Evolutionary conservation across 2,113 vertebrate genomes (phyloP).

Genomic region (Solea solea): DNA sequence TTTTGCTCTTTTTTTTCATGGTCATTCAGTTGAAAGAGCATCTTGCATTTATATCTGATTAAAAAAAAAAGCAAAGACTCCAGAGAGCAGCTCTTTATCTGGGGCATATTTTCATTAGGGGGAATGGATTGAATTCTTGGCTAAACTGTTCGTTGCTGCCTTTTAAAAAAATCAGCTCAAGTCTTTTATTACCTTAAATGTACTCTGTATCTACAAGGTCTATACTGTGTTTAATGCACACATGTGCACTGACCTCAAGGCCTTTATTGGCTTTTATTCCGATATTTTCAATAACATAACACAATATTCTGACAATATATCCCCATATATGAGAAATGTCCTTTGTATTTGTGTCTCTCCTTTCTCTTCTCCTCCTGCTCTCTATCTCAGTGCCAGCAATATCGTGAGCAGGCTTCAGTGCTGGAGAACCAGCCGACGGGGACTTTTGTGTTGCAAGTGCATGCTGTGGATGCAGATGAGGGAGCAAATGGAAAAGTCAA

Average conservation of each 20-base stretch:
- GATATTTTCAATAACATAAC: conserved; percentile 42
- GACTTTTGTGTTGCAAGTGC: conserved; percentile 88
- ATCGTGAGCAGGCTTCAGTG: conserved; percentile 87
- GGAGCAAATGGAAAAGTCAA: conserved; percentile 90
- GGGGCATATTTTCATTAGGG: conserved; percentile 59
- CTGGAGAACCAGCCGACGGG: conserved; percentile 90
- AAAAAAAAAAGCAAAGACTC: conserved; percentile 42
- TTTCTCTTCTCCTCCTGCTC: not conserved
- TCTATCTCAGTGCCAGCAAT: conserved; percentile 85
- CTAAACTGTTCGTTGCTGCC: conserved; percentile 38
- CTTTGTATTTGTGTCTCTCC: conserved; percentile 35
- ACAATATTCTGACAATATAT: conserved; percentile 6
- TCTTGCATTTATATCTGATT: conserved; percentile 56
- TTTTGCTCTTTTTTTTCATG: conserved; percentile 51
- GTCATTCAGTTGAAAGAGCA: conserved; percentile 52
- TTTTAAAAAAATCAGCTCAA: conserved; percentile 57
- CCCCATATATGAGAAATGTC: conserved; percentile 4
- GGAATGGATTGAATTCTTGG: conserved; percentile 48
- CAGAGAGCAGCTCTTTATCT: conserved; percentile 60
- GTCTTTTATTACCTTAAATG: conserved; percentile 52
- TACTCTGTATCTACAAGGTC: conserved; percentile 26
- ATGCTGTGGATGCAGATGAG: conserved; percentile 90
- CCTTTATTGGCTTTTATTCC: conserved; percentile 56
- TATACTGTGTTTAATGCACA: conserved; percentile 26
- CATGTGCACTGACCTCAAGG: conserved; percentile 47